Percentiles rank a stretch among this genome's conserved stretches.
Evolutionary conservation across 1,140 invertebrate species (phyloP).

Genomic region (Zaprionus capensis): DNA sequence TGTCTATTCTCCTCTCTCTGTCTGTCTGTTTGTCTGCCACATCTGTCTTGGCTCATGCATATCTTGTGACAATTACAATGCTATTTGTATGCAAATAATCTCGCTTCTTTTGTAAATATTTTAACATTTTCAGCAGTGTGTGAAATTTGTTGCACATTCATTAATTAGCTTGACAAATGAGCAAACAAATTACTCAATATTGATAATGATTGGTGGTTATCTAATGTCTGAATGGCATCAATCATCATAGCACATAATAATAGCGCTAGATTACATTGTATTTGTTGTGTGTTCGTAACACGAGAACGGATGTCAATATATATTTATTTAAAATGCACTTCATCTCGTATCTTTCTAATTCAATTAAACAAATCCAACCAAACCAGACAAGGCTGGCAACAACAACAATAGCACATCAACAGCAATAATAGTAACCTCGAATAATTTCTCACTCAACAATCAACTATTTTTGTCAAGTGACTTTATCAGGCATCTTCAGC

Average conservation of each 20-base stretch:
- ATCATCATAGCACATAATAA: not conserved
- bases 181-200: not conserved
- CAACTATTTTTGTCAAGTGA: constrained; percentile 38
- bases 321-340: constrained; percentile 55
- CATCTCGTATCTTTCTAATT: constrained; percentile 48
- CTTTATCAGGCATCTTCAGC: constrained; percentile 52
- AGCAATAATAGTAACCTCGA: not conserved
- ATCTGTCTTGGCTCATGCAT: not conserved
- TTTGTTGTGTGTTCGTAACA: not conserved
- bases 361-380: constrained; percentile 49
- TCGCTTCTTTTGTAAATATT: constrained; percentile 4
- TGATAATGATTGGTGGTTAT: not conserved
- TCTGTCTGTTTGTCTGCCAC: not conserved
- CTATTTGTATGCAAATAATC: not conserved
- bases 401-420: constrained; percentile 10
- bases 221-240: not conserved
- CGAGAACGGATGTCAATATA: not conserved
- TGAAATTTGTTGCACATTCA: not conserved
- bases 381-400: constrained; percentile 3
- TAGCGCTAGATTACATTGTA: not conserved
- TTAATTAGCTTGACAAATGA: not conserved
- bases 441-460: constrained; percentile 52
- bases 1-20: not conserved
- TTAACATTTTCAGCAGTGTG: not conserved
- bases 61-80: constrained; percentile 1